Conservation (phyloP, 53 echinoderm and acorn worm species). For the Holothuria scabra region DNA sequence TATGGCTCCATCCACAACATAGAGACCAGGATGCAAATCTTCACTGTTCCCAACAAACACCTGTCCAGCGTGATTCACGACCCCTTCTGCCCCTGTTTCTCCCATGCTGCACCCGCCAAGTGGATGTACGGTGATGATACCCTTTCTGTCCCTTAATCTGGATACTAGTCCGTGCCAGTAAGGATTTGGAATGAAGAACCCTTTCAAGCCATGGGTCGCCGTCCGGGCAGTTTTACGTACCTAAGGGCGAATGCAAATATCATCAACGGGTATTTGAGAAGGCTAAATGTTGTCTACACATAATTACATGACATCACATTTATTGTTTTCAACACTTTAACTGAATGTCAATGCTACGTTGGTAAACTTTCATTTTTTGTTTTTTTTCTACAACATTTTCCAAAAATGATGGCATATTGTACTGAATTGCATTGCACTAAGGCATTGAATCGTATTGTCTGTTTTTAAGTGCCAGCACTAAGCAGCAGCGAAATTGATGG, state of each 20-base stretch:
- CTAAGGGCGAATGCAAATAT: background rate
- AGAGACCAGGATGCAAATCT: conserved; percentile 49
- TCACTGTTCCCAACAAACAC: conserved; percentile 62
- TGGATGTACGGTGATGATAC: conserved; percentile 66
- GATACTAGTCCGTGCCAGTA: conserved; percentile 58
- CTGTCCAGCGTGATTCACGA: conserved; percentile 63
- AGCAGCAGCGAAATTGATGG: too few relatives aligned
- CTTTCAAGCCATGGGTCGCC: conserved; percentile 53
- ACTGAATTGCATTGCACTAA: too few relatives aligned
- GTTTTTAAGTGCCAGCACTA: too few relatives aligned
- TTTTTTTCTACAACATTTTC: too few relatives aligned
- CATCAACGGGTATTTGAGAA: too few relatives aligned
- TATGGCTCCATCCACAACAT: conserved; percentile 71
- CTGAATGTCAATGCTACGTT: too few relatives aligned
- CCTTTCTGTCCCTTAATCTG: conserved; percentile 34
- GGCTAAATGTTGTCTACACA: too few relatives aligned
- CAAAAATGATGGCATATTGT: too few relatives aligned
- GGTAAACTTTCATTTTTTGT: too few relatives aligned
- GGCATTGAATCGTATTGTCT: too few relatives aligned
- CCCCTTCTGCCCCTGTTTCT: conserved; percentile 57
- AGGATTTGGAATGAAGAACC: conserved; percentile 61
- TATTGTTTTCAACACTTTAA: too few relatives aligned
- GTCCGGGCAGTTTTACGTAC: conserved; percentile 52
- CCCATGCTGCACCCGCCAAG: conserved; percentile 72
- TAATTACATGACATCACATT: too few relatives aligned